Conservation (phyloP, 2,113 vertebrate species). For the Tympanuchus pallidicinctus region DNA sequence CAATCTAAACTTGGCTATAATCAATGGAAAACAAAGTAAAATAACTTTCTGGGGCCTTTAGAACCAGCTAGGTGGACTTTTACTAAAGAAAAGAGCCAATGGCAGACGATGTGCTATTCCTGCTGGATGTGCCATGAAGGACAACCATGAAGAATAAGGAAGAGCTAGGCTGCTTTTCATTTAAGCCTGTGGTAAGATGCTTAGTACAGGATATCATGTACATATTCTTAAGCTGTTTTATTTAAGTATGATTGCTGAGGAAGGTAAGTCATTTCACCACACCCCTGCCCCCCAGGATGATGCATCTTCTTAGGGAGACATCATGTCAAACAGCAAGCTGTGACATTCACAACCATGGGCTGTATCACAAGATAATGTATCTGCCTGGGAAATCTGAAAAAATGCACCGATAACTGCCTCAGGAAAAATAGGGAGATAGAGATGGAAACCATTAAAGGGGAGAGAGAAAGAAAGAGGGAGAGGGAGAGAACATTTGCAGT, state of each 20-base stretch:
- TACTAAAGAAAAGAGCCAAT: not conserved
- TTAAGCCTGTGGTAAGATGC: not conserved
- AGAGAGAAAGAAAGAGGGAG: not conserved
- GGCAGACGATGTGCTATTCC: not conserved
- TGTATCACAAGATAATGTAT: slow-evolving; percentile 32
- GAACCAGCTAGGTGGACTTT: not conserved
- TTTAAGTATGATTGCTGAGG: not conserved
- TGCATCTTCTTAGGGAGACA: not conserved
- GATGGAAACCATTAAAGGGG: not conserved
- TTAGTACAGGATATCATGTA: not conserved
- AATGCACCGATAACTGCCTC: not conserved
- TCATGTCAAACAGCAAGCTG: not conserved
- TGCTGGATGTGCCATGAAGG: not conserved
- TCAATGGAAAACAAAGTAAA: not conserved
- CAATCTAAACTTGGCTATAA: not conserved
- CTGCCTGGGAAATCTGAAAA: slow-evolving; percentile 57
- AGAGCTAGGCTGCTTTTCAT: not conserved
- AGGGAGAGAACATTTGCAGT: not conserved
- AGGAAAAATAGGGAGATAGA: not conserved
- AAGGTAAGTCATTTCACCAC: not conserved
- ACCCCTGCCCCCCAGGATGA: not conserved
- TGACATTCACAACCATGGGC: not conserved
- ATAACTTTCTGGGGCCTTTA: not conserved
- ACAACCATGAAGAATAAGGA: not conserved
- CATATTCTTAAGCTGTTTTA: not conserved